Evolutionary conservation across 1,140 invertebrate species (phyloP).

Genomic region (Trichogramma pretiosum): DNA sequence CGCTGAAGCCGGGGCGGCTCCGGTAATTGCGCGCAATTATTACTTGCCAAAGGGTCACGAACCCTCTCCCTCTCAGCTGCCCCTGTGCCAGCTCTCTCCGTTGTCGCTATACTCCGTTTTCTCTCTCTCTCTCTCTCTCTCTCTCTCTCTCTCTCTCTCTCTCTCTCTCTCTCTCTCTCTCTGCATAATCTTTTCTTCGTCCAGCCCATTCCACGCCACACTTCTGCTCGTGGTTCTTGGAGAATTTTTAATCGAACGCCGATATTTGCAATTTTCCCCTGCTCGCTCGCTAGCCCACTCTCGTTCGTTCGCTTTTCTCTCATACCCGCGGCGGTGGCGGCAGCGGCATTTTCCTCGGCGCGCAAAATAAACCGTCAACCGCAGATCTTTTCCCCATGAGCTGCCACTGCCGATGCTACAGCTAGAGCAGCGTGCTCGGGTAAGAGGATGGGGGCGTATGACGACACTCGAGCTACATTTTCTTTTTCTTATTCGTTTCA

Average conservation of each 20-base stretch:
- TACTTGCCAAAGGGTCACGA: constrained; percentile 33
- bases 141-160: too few species aligned
- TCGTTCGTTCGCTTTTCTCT: constrained; percentile 10
- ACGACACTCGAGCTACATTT: constrained; percentile 17
- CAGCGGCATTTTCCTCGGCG: constrained; percentile 26
- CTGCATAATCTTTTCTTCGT: constrained; percentile 19
- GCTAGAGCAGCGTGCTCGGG: too few species aligned
- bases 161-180: constrained; percentile 9
- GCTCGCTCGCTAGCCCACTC: constrained; percentile 17
- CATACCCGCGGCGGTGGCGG: constrained; percentile 21
- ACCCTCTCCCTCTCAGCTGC: constrained; percentile 26
- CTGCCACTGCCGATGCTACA: too few species aligned
- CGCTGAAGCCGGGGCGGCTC: constrained; percentile 19
- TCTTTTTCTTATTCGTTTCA: constrained; percentile 7
- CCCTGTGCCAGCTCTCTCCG: constrained; percentile 6
- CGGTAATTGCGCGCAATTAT: constrained; percentile 35
- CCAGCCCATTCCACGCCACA: too few species aligned
- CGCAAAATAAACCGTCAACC: constrained; percentile 16
- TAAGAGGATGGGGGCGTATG: too few species aligned
- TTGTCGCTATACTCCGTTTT: constrained; percentile 19
- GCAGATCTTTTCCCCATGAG: constrained; percentile 19
- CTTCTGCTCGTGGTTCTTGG: constrained; percentile 16
- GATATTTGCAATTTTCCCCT: constrained; percentile 31
- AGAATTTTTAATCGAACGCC: constrained; percentile 31
- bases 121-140: too few species aligned